Evolutionary conservation across 2,888 invertebrate species (phyloP).

Genomic region (Pollenia labialis): DNA sequence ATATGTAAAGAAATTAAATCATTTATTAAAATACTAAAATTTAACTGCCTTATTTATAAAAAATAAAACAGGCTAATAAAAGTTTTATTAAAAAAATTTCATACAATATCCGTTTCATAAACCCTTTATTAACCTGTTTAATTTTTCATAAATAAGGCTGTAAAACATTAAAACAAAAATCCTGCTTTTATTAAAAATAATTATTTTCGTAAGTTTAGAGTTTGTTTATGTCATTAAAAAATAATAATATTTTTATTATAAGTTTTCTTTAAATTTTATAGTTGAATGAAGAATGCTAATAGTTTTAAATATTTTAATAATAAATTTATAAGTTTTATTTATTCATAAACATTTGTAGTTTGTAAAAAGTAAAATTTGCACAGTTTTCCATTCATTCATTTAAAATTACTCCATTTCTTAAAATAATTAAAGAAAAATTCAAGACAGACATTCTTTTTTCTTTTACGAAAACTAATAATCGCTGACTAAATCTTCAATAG

Average conservation of each 20-base stretch:
- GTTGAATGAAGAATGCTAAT: slow-evolving; percentile 58
- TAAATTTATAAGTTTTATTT: slow-evolving; percentile 49
- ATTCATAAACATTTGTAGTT: slow-evolving; percentile 63
- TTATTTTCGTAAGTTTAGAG: background rate
- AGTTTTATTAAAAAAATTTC: too few species aligned
- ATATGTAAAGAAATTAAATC: background rate
- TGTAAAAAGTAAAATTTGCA: slow-evolving; percentile 18
- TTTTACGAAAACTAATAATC: background rate
- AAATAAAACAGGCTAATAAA: too few species aligned
- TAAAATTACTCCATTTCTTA: slow-evolving; percentile 32
- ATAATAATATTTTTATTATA: slow-evolving; percentile 17
- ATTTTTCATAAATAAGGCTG: too few species aligned
- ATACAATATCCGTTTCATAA: too few species aligned
- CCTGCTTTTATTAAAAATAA: background rate
- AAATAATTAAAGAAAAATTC: background rate
- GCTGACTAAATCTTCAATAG: too few species aligned
- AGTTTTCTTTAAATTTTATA: slow-evolving; percentile 17
- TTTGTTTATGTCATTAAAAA: slow-evolving; percentile 19
- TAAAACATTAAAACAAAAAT: too few species aligned
- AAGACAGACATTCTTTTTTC: background rate
- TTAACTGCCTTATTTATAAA: too few species aligned
- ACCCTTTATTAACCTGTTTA: too few species aligned
- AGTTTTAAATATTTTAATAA: slow-evolving; percentile 13
- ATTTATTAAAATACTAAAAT: too few species aligned
- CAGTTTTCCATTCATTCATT: slow-evolving; percentile 40